Percentiles rank a stretch among this genome's conserved stretches.
These are phyloP conservation scores for Lamproptera curius DNA, from an alignment of 2,888 invertebrate species.

Conservation along the genomic window DNA sequence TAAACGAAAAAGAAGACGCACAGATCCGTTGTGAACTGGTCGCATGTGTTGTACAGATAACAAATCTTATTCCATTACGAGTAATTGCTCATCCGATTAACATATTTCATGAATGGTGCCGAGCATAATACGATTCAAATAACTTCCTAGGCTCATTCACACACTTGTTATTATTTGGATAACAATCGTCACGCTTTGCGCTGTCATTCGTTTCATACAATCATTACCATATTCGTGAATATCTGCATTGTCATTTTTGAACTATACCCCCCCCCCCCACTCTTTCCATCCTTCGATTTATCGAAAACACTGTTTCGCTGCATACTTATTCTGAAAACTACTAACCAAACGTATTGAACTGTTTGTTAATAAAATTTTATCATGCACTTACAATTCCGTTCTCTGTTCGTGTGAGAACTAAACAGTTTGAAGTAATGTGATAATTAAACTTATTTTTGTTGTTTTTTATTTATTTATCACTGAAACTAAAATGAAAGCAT, in stretches of 20 bases:
- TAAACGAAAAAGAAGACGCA: constrained; percentile 59
- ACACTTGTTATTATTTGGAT: neutral
- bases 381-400: no score
- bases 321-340: neutral
- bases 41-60: constrained; percentile 39
- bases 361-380: no score
- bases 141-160: no score
- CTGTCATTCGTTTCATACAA: constrained; percentile 4
- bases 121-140: no score
- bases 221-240: constrained; percentile 5
- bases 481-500: no score
- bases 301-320: neutral
- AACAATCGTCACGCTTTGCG: constrained; percentile 3
- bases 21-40: constrained; percentile 64
- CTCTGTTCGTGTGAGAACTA: no score
- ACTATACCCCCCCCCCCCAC: neutral
- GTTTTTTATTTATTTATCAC: no score
- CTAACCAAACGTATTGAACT: neutral
- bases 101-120: no score
- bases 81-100: no score
- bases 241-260: neutral
- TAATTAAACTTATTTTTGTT: no score
- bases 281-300: neutral
- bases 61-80: neutral
- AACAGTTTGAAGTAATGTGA: no score